Conservation (phyloP, 2,113 vertebrate species). For the Candoia aspera region DNA sequence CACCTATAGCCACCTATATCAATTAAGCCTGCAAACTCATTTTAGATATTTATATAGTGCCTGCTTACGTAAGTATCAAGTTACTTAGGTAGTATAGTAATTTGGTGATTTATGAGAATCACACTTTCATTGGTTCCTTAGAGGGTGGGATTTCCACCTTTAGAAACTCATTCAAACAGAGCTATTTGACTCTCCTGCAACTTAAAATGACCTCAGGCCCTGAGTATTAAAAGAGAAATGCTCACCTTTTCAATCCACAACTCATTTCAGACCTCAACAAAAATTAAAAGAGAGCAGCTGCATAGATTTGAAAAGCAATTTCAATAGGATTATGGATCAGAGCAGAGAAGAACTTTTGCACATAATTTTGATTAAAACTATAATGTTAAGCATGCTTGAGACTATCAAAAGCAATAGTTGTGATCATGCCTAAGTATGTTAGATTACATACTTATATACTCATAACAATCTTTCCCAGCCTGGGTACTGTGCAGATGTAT, state of each 20-base stretch:
- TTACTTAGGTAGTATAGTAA: neutral
- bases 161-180: neutral
- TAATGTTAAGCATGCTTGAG: neutral
- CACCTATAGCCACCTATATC: neutral
- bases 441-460: neutral
- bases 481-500: neutral
- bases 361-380: neutral
- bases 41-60: neutral
- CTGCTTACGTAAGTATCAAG: neutral
- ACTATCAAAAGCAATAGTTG: neutral
- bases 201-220: neutral
- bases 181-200: neutral
- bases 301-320: neutral
- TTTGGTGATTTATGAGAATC: neutral
- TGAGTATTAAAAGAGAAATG: neutral
- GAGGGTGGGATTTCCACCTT: neutral
- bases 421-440: neutral
- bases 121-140: neutral
- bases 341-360: neutral
- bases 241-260: neutral
- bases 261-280: neutral
- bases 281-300: neutral
- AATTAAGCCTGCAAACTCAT: neutral
- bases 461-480: neutral
- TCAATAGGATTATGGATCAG: neutral